These are phyloP conservation scores for Julus scanicus DNA, from an alignment of 2,888 invertebrate species.

Conservation along the genomic window DNA sequence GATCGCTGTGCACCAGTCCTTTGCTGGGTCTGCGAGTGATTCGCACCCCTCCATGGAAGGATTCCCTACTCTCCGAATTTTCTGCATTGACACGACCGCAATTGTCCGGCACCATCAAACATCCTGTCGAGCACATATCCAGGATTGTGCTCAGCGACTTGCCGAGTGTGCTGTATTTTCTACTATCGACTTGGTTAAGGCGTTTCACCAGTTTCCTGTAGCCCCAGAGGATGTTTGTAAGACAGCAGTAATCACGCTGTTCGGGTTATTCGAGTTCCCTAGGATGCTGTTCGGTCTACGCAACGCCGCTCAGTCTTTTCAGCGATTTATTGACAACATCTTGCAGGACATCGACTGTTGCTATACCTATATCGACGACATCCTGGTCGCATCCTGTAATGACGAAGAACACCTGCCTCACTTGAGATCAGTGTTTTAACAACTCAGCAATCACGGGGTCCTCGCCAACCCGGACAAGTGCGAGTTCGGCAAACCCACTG, in stretches of 20 bases:
- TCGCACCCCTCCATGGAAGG: no score
- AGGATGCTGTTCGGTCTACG: conserved; percentile 59
- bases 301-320: conserved; percentile 52
- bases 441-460: not conserved
- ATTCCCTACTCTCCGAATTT: no score
- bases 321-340: conserved; percentile 55
- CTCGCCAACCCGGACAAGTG: no score
- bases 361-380: conserved; percentile 57
- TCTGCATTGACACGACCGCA: no score
- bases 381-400: conserved; percentile 59
- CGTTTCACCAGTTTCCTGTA: not conserved
- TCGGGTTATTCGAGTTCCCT: conserved; percentile 55
- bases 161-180: not conserved
- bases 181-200: conserved; percentile 25
- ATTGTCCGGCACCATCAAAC: no score
- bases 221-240: not conserved
- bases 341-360: conserved; percentile 51
- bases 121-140: not conserved
- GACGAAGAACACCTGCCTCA: conserved; percentile 64
- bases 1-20: no score
- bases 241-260: not conserved
- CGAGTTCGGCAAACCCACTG: no score
- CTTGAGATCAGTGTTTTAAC: conserved; percentile 32
- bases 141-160: not conserved
- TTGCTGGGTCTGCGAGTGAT: no score